Conservation (phyloP, 2,888 invertebrate genomes). For the Perithous albicinctus region DNA sequence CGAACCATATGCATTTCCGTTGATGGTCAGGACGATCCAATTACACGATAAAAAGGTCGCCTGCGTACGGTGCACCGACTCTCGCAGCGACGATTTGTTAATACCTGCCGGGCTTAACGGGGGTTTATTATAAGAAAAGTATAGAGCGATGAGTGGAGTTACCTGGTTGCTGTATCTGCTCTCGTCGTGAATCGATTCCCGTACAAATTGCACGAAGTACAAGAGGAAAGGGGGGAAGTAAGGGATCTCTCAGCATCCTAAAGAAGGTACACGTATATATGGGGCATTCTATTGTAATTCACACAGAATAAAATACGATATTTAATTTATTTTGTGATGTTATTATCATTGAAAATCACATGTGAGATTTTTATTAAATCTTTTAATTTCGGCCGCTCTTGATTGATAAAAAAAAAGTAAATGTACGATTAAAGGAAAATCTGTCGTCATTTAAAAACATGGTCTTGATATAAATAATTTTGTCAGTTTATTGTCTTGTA, state of each 20-base stretch:
- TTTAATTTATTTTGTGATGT: too few relatives aligned
- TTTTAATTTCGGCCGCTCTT: too few relatives aligned
- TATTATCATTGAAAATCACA: too few relatives aligned
- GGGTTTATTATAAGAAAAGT: conserved; percentile 64
- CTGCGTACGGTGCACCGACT: conserved; percentile 34
- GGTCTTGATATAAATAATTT: too few relatives aligned
- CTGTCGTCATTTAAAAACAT: too few relatives aligned
- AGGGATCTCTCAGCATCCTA: conserved; percentile 42
- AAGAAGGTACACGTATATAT: conserved; percentile 47
- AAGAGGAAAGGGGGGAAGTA: conserved; percentile 19
- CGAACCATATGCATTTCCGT: conserved; percentile 42
- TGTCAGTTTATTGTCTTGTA: too few relatives aligned
- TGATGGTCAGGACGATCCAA: conserved; percentile 6
- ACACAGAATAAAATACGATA: too few relatives aligned
- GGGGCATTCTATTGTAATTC: too few relatives aligned
- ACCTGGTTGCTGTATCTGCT: conserved; percentile 38
- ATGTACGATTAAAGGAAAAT: too few relatives aligned
- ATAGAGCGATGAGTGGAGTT: conserved; percentile 29
- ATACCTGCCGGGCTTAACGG: conserved; percentile 61
- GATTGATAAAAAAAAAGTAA: too few relatives aligned
- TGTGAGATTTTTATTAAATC: too few relatives aligned
- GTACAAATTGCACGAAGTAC: conserved; percentile 66
- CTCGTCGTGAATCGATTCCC: conserved; percentile 67
- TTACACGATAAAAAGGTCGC: conserved; percentile 21
- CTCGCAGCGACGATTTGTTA: conserved; percentile 63